phyloP scores from a whole-genome alignment of 2,113 vertebrate species.

The Platycercus adscitus region DNA sequence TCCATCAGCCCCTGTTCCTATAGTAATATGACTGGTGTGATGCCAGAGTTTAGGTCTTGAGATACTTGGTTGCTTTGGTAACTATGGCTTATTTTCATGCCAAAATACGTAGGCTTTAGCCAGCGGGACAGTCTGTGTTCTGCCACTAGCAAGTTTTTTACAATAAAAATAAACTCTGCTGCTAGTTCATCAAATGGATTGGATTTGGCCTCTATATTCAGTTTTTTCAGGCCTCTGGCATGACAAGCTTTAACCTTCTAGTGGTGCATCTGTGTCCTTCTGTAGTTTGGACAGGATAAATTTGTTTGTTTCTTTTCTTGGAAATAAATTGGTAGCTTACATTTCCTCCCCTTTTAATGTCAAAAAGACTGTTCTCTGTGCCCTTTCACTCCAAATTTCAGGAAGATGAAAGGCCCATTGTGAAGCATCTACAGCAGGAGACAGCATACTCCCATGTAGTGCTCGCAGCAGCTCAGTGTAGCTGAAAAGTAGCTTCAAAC shows the following conservation, averaged over 20 bases:
- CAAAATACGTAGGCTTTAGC: neutral
- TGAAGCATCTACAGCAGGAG: neutral
- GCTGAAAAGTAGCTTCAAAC: neutral
- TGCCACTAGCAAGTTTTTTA: neutral
- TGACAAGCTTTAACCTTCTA: neutral
- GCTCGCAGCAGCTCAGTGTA: accelerated
- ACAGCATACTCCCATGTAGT: accelerated
- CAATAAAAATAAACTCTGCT: slow-evolving; percentile 23
- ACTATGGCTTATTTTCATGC: neutral
- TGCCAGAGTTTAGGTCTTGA: neutral
- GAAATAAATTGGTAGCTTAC: neutral
- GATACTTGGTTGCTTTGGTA: neutral
- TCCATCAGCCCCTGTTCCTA: neutral
- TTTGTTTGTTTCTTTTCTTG: neutral
- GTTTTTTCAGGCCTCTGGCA: neutral
- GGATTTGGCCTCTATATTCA: neutral
- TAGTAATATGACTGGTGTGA: neutral
- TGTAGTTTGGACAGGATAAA: neutral
- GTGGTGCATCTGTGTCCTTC: neutral
- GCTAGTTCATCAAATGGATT: neutral
- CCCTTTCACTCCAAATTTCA: neutral
- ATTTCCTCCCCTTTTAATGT: neutral
- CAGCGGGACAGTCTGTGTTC: neutral
- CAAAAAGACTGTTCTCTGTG: neutral
- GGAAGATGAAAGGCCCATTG: neutral